phyloP scores from a whole-genome alignment of 2,888 invertebrate species.

The Cephus spinipes region DNA sequence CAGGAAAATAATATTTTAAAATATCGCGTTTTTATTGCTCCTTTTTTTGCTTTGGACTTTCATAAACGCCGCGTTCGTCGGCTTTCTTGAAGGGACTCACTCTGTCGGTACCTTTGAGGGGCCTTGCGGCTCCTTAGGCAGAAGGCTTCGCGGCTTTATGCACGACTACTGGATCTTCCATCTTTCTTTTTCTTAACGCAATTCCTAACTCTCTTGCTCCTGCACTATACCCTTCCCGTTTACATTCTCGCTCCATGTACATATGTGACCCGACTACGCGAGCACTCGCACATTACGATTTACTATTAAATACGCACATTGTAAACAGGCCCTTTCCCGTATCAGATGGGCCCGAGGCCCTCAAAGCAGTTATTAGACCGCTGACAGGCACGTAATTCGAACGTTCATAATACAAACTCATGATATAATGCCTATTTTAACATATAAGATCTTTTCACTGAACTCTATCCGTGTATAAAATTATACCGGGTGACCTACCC shows the following conservation, averaged over 20 bases:
- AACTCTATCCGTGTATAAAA: constrained; percentile 21
- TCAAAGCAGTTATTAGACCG: constrained; percentile 62
- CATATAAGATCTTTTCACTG: constrained; percentile 51
- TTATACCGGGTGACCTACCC: constrained; percentile 7
- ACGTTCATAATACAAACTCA: constrained; percentile 46
- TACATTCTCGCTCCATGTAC: background rate
- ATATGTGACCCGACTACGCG: background rate
- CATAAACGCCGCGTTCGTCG: constrained; percentile 5
- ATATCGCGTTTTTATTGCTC: background rate
- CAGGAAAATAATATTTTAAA: background rate
- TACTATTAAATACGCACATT: constrained; percentile 64
- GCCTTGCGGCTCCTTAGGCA: background rate
- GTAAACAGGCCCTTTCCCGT: constrained; percentile 58
- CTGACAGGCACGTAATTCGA: constrained; percentile 64
- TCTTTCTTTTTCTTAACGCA: background rate
- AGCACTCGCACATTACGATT: constrained; percentile 43
- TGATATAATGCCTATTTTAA: constrained; percentile 58
- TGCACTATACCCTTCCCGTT: constrained; percentile 15
- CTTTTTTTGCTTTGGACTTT: background rate
- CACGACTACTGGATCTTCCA: background rate
- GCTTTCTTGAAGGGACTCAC: background rate
- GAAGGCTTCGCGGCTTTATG: constrained; percentile 1
- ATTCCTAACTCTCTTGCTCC: background rate
- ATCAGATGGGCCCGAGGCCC: constrained; percentile 57
- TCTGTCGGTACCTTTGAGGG: constrained; percentile 2